Evolutionary conservation across 2,113 vertebrate genomes (phyloP), one percentile per base, ranked within the genome.

Genomic region (Verasper variegatus): DNA sequence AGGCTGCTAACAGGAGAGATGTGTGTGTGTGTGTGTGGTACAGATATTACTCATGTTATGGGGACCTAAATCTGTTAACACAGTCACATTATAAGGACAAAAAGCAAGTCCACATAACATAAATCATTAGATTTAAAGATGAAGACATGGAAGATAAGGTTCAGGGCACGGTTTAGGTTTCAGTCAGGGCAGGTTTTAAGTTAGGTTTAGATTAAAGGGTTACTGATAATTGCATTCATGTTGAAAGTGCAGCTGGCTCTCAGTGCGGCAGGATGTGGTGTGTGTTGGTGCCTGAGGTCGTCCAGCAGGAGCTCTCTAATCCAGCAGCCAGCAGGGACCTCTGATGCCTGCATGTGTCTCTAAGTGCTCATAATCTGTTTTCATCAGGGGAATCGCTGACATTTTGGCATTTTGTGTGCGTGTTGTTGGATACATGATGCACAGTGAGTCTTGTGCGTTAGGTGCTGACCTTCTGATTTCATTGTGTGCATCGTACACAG

Each of bases 271-370:
- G 83, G 87, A 82, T 82, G 72, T 66, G 81, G 52, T 79, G 74
- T 58, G 80, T 82, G 66, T 79, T 31, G 18, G 81, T 74, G 68
- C 74, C 57, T 68, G 78, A 84, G 84, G 82, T 83, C 76, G 74
- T 82, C 59, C 76, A 78, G 68, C 79, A 74, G 85, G 71, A 86
- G 77, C 72, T 79, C 76, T 81, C 76, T 89, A 81, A 90, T 88
- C 87, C 77, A 75, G 17, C 78, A 76, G 82, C 61, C 51, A 49
- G 20, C 68, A 73, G 68, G 54, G 78, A 76, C 60, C 67, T 80
- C 80, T 83, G 74, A 84, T 82, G 75, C 60, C 57, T 65, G 75
- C 47, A 42, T 78, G 77, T 66, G 72, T 84, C 80, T 87, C 74
- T 77, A 76, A 88, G 56, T 85, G 81, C 80, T 70, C 51, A 37